phyloP scores from a whole-genome alignment of 2,888 invertebrate genomes.

The Deilephila elpenor region DNA sequence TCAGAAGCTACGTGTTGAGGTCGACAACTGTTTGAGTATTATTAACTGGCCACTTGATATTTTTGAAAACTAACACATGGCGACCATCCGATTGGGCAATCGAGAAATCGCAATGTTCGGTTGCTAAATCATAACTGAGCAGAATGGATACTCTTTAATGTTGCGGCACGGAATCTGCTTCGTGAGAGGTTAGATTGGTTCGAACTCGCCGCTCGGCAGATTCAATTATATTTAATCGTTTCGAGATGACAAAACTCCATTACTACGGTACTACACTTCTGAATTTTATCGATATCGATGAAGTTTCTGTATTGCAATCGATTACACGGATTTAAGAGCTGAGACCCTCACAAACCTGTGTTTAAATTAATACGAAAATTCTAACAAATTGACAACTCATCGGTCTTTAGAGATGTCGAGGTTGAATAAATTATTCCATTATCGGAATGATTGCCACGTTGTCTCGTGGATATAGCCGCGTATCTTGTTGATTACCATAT shows the following conservation, averaged over 20 bases:
- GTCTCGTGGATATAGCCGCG: not conserved
- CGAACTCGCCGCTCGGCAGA: constrained; percentile 61
- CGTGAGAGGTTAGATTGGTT: constrained; percentile 71
- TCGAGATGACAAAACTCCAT: constrained; percentile 67
- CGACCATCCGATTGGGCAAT: constrained; percentile 49
- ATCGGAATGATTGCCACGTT: not conserved
- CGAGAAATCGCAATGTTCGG: constrained; percentile 54
- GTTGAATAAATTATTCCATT: not conserved
- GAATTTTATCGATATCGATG: constrained; percentile 53
- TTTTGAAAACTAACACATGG: constrained; percentile 42
- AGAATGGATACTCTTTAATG: constrained; percentile 52
- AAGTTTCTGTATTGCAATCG: constrained; percentile 49
- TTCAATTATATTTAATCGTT: constrained; percentile 73
- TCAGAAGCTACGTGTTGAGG: constrained; percentile 38
- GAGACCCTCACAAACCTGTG: constrained; percentile 12
- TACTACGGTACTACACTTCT: constrained; percentile 45
- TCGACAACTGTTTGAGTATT: constrained; percentile 37
- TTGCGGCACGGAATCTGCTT: constrained; percentile 65
- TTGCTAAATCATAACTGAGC: constrained; percentile 57
- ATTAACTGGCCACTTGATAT: constrained; percentile 42
- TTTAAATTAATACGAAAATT: constrained; percentile 19
- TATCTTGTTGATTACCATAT: constrained; percentile 35
- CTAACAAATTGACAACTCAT: constrained; percentile 31
- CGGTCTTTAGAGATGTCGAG: constrained; percentile 9
- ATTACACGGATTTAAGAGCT: constrained; percentile 37